Conservation (phyloP, 1,140 invertebrate species). For the Drosophila erecta region DNA sequence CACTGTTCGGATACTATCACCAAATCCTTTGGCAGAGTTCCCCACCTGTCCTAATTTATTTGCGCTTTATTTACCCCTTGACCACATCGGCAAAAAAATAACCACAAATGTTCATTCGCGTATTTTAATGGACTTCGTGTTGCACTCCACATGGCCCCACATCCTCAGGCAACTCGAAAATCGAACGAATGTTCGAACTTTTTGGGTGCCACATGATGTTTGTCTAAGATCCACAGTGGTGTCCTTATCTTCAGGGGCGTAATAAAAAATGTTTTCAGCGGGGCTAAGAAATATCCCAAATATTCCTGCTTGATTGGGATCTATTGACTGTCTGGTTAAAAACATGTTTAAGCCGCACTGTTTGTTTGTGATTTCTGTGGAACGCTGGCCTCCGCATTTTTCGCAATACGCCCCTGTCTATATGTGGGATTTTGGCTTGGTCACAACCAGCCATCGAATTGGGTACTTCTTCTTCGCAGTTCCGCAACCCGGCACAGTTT, state of each 20-base stretch:
- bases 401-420: not conserved
- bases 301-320: not conserved
- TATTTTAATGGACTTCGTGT: slow-evolving; percentile 71
- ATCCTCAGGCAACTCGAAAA: slow-evolving; percentile 19
- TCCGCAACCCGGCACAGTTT: not conserved
- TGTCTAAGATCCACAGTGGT: slow-evolving; percentile 72
- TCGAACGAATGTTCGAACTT: slow-evolving; percentile 53
- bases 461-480: slow-evolving; percentile 4
- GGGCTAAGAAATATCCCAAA: not conserved
- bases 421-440: not conserved
- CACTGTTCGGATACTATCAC: not conserved
- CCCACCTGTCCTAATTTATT: slow-evolving; percentile 2
- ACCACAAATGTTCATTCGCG: slow-evolving; percentile 48
- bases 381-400: too few relatives aligned
- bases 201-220: slow-evolving; percentile 64
- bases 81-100: slow-evolving; percentile 33
- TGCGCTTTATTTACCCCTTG: slow-evolving; percentile 35
- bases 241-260: slow-evolving; percentile 19
- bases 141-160: too few relatives aligned
- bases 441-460: not conserved
- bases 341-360: not conserved
- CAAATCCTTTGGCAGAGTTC: not conserved
- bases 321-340: not conserved
- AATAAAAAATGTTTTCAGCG: not conserved
- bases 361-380: too few relatives aligned